These are phyloP conservation scores for Sarcophaga variegata DNA, from an alignment of 2,888 invertebrate genomes.

Conservation along the genomic window DNA sequence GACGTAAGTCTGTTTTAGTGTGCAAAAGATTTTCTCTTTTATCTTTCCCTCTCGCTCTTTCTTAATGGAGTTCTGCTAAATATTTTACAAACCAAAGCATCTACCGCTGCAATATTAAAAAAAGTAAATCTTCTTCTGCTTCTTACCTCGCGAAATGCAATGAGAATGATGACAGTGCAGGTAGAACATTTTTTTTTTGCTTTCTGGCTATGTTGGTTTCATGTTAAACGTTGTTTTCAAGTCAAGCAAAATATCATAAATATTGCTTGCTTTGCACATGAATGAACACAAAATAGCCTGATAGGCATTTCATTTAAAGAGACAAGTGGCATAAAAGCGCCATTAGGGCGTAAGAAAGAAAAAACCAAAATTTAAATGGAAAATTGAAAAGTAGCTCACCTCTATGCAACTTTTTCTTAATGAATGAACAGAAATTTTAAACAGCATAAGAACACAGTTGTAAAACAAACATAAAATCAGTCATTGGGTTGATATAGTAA, in stretches of 20 bases:
- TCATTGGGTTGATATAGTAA: too few species aligned
- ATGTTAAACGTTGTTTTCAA: constrained; percentile 4
- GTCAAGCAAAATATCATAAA: constrained; percentile 26
- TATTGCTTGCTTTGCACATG: constrained; percentile 18
- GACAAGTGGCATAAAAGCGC: not conserved
- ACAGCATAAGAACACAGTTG: too few species aligned
- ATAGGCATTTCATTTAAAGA: not conserved
- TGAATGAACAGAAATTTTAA: too few species aligned
- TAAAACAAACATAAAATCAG: too few species aligned
- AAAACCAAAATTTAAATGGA: not conserved
- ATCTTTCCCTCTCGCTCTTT: too few species aligned
- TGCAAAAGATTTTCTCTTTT: too few species aligned
- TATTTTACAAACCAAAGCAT: too few species aligned
- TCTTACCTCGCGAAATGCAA: too few species aligned
- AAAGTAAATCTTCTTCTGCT: not conserved
- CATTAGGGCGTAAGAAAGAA: not conserved
- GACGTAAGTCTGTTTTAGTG: too few species aligned
- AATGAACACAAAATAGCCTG: constrained; percentile 23
- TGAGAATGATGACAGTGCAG: constrained; percentile 7
- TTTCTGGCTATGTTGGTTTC: constrained; percentile 2
- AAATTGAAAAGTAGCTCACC: not conserved
- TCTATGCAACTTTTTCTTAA: too few species aligned
- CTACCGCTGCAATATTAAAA: not conserved
- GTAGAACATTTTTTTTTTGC: not conserved
- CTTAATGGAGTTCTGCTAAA: too few species aligned